These are phyloP conservation scores for Chironomus tepperi DNA, from an alignment of 1,140 invertebrate species.

Conservation along the genomic window DNA sequence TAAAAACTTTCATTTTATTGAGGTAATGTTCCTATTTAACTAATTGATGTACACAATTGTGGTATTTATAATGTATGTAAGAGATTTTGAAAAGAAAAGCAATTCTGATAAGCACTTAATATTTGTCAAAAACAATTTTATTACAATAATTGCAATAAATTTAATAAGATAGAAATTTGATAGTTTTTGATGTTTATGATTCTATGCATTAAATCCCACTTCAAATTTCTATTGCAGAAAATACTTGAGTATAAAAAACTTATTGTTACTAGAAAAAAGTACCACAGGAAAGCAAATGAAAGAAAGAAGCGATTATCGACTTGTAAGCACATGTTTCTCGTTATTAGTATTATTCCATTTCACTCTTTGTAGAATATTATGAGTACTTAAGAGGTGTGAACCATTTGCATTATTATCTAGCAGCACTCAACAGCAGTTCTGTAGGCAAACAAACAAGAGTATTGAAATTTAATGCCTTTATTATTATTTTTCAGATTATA, in stretches of 20 bases:
- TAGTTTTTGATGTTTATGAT: background rate
- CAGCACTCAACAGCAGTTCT: constrained; percentile 5
- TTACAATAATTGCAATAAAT: too few species aligned
- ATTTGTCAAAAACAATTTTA: too few species aligned
- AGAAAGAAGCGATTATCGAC: constrained; percentile 16
- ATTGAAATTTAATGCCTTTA: constrained; percentile 15
- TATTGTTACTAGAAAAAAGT: background rate
- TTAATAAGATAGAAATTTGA: constrained; percentile 7
- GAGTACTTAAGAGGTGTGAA: constrained; percentile 23
- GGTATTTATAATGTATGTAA: too few species aligned
- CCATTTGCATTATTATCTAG: background rate
- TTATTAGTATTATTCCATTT: background rate
- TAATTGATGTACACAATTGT: too few species aligned
- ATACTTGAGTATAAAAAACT: too few species aligned
- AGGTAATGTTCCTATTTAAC: too few species aligned
- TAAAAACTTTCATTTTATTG: background rate
- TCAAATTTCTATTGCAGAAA: too few species aligned
- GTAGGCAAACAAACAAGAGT: constrained; percentile 14
- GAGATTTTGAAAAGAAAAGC: too few species aligned
- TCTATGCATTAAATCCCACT: too few species aligned
- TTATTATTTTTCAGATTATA: constrained; percentile 41
- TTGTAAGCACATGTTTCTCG: constrained; percentile 17
- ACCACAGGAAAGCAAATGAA: background rate
- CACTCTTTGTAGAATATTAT: background rate
- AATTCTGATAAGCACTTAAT: too few species aligned